Evolutionary conservation across 2,797 vertebrate species (phyloP).

Genomic region (Mastacembelus armatus): DNA sequence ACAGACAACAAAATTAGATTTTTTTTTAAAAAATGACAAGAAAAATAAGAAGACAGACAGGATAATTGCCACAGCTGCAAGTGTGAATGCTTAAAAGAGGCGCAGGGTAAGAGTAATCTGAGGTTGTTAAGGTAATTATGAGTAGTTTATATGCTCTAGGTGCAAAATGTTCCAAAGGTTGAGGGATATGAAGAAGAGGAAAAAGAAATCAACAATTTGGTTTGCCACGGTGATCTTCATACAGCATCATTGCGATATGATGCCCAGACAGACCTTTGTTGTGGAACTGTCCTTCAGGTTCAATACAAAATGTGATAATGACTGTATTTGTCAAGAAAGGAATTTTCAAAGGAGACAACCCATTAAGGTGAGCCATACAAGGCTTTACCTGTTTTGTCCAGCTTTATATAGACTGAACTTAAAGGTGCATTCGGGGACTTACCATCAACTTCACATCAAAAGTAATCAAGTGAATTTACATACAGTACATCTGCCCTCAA

Average conservation of each 20-base stretch:
- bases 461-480: too few species aligned
- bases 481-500: too few species aligned
- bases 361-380: not conserved
- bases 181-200: not conserved
- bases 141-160: too few species aligned
- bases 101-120: not conserved
- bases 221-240: not conserved
- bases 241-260: not conserved
- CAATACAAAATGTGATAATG: not conserved
- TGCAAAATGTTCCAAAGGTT: slow-evolving; percentile 8
- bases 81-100: not conserved
- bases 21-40: not conserved
- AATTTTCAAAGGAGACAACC: too few species aligned
- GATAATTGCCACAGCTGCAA: not conserved
- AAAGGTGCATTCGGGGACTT: not conserved
- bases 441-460: not conserved
- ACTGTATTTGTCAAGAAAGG: too few species aligned
- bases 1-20: not conserved
- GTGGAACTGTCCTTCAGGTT: too few species aligned
- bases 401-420: not conserved
- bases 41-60: not conserved
- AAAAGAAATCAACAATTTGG: not conserved
- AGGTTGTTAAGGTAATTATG: slow-evolving; percentile 18
- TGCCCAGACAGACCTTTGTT: slow-evolving; percentile 1
- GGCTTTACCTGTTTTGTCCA: not conserved